Evolutionary conservation across 1,140 invertebrate genomes (phyloP).

Genomic region (Drosophila grimshawi): DNA sequence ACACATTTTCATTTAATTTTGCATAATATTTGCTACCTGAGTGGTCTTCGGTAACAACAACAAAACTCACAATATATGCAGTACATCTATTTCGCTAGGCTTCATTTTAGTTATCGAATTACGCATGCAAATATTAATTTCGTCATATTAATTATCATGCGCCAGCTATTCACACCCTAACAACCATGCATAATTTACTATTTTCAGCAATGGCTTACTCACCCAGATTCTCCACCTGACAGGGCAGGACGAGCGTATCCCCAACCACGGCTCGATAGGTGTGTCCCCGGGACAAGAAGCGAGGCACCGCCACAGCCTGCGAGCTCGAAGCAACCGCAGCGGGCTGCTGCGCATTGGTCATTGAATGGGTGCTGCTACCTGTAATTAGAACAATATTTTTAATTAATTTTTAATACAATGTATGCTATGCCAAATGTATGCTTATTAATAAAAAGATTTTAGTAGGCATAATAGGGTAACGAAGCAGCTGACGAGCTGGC

Average conservation of each 20-base stretch:
- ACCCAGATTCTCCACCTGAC: slow-evolving; percentile 91
- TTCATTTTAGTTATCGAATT: slow-evolving; percentile 61
- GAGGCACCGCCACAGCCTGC: slow-evolving; percentile 84
- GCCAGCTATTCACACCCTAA: slow-evolving; percentile 14
- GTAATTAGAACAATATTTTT: slow-evolving; percentile 8
- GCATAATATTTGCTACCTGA: slow-evolving; percentile 52
- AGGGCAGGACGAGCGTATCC: slow-evolving; percentile 90
- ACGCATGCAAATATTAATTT: slow-evolving; percentile 61
- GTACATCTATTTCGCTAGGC: slow-evolving; percentile 4
- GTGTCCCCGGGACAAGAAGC: slow-evolving; percentile 89
- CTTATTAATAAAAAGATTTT: background rate
- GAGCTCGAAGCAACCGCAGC: slow-evolving; percentile 50
- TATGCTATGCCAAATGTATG: slow-evolving; percentile 7
- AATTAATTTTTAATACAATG: background rate
- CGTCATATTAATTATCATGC: slow-evolving; percentile 71
- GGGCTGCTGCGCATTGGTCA: slow-evolving; percentile 69
- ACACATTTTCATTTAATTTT: slow-evolving; percentile 71
- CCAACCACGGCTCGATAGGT: slow-evolving; percentile 90
- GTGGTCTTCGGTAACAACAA: slow-evolving; percentile 27
- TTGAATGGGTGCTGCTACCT: slow-evolving; percentile 73
- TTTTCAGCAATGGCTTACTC: slow-evolving; percentile 78
- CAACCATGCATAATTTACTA: slow-evolving; percentile 19
- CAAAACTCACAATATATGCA: slow-evolving; percentile 13
- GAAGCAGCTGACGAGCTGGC: no score
- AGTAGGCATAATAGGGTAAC: no score